Conservation (phyloP, 2,797 vertebrate species). For the Cuculus canorus region DNA sequence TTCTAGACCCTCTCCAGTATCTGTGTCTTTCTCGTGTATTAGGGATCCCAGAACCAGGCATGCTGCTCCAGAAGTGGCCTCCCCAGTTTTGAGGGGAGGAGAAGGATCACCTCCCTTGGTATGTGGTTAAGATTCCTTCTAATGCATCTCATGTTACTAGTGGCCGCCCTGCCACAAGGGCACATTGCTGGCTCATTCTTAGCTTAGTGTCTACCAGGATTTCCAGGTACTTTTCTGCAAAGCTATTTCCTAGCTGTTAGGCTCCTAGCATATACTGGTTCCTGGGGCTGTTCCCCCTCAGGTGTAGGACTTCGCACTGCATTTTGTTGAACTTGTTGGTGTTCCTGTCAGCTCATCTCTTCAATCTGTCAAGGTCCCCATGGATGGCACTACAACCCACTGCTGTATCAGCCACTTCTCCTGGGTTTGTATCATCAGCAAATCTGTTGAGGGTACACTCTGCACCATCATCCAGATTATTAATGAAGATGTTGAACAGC, state of each 20-base stretch:
- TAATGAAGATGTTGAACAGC: not conserved
- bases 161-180: not conserved
- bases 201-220: not conserved
- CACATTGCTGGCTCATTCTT: not conserved
- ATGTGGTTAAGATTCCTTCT: not conserved
- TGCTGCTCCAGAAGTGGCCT: not conserved
- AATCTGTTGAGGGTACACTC: not conserved
- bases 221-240: not conserved
- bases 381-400: not conserved
- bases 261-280: too few species aligned
- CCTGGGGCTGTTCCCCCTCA: not conserved
- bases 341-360: not conserved
- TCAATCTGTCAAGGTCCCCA: not conserved
- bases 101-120: not conserved
- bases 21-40: not conserved
- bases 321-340: not conserved
- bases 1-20: not conserved
- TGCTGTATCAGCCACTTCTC: not conserved
- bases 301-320: not conserved
- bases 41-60: not conserved
- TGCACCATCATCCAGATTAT: not conserved
- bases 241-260: not conserved
- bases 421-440: not conserved
- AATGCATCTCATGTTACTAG: too few species aligned
- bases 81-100: not conserved